Percentiles rank a stretch among this genome's conserved stretches.
Evolutionary conservation across 1,140 invertebrate species (phyloP).

Genomic region (Steinernema khuongi): DNA sequence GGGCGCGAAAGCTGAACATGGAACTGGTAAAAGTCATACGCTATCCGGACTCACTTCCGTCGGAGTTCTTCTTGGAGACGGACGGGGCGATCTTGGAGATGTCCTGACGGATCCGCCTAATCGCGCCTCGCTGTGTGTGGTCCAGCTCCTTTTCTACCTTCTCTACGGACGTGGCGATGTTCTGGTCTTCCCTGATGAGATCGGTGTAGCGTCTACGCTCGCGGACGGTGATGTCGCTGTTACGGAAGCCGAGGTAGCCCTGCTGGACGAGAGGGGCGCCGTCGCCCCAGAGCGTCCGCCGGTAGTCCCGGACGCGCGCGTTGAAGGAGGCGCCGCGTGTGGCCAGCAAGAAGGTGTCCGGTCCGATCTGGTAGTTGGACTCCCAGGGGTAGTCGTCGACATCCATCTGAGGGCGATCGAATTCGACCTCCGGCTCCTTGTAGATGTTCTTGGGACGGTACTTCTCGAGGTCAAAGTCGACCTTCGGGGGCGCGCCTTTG

Average conservation of each 20-base stretch:
- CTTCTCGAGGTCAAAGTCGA: slow-evolving; percentile 58
- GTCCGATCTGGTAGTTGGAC: slow-evolving; percentile 71
- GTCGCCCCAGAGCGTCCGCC: slow-evolving; percentile 54
- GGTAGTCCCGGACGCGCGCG: slow-evolving; percentile 55
- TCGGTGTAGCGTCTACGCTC: slow-evolving; percentile 52
- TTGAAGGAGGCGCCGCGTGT: slow-evolving; percentile 82
- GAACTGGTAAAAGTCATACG: not conserved
- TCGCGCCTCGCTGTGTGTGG: slow-evolving; percentile 32
- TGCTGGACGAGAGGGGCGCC: slow-evolving; percentile 49
- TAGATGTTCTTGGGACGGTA: slow-evolving; percentile 56
- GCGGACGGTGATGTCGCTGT: slow-evolving; percentile 53
- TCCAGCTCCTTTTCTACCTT: slow-evolving; percentile 31
- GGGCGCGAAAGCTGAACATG: slow-evolving; percentile 56
- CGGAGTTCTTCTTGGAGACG: slow-evolving; percentile 48
- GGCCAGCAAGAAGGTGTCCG: slow-evolving; percentile 87
- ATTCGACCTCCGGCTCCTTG: slow-evolving; percentile 51
- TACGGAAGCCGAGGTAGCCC: slow-evolving; percentile 51
- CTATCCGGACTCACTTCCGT: slow-evolving; percentile 45
- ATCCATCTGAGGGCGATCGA: slow-evolving; percentile 43
- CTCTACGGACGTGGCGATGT: slow-evolving; percentile 43
- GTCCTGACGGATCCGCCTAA: slow-evolving; percentile 35
- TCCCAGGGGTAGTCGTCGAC: slow-evolving; percentile 57
- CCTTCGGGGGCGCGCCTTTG: too few relatives aligned
- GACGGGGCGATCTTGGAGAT: slow-evolving; percentile 49
- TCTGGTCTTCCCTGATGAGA: slow-evolving; percentile 41